A percentile compares a stretch with the other conserved stretches of the same genome.
These are phyloP conservation scores for Macquaria ambigua DNA, from an alignment of 2,113 vertebrate genomes.

Conservation along the genomic window DNA sequence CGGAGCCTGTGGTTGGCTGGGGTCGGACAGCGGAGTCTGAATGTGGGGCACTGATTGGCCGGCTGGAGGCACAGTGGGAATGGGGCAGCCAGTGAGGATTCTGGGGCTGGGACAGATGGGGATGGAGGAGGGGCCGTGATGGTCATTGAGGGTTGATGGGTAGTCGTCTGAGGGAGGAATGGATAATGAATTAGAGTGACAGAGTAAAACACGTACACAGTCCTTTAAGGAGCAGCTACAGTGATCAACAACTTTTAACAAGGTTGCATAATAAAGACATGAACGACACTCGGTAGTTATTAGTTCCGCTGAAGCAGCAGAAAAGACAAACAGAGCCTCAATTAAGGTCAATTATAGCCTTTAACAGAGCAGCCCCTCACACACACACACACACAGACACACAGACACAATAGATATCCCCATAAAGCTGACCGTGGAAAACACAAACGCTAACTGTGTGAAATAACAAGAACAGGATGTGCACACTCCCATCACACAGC, in stretches of 20 bases:
- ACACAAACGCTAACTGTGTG: not conserved
- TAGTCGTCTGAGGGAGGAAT: conserved; percentile 78
- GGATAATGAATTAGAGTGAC: conserved; percentile 12
- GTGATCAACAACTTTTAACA: conserved; percentile 47
- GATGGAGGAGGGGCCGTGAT: conserved; percentile 92
- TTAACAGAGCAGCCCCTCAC: conserved; percentile 20
- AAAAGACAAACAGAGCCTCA: conserved; percentile 53
- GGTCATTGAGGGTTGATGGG: conserved; percentile 89
- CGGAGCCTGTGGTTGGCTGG: conserved; percentile 86
- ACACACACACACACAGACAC: not conserved
- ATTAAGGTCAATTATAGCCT: conserved; percentile 65
- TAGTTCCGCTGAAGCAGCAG: conserved; percentile 59
- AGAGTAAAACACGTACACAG: not conserved
- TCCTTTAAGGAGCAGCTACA: conserved; percentile 10
- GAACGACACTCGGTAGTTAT: conserved; percentile 36
- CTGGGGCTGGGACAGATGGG: conserved; percentile 91
- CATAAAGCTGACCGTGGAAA: conserved; percentile 28
- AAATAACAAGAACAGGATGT: conserved; percentile 10
- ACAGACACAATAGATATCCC: not conserved
- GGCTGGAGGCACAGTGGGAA: conserved; percentile 93
- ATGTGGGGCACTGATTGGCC: conserved; percentile 93
- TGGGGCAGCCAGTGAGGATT: conserved; percentile 94
- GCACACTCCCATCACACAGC: conserved; percentile 9
- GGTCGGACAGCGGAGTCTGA: conserved; percentile 93
- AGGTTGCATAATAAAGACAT: conserved; percentile 30